Evolutionary conservation across 2,888 invertebrate genomes (phyloP).

Genomic region (Morpho deidamia): DNA sequence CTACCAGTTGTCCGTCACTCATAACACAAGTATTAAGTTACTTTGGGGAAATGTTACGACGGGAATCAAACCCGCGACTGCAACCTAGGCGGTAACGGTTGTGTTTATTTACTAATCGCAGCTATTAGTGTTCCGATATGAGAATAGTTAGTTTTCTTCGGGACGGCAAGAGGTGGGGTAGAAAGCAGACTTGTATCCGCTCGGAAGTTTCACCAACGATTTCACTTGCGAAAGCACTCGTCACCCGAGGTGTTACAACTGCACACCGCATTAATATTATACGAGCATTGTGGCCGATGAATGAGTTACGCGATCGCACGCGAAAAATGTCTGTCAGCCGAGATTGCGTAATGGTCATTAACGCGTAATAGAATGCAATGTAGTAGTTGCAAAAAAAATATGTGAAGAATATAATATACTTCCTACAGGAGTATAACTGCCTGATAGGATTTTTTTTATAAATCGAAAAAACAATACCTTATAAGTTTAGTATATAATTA

Average conservation of each 20-base stretch:
- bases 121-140: constrained; percentile 25
- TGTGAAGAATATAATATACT: too few relatives aligned
- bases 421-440: too few relatives aligned
- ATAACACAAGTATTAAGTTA: too few relatives aligned
- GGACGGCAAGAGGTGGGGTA: constrained; percentile 59
- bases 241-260: constrained; percentile 42
- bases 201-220: constrained; percentile 69
- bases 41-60: too few relatives aligned
- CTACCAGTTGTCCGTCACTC: too few relatives aligned
- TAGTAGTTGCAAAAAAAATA: too few relatives aligned
- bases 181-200: constrained; percentile 69
- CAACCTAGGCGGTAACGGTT: too few relatives aligned
- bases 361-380: too few relatives aligned
- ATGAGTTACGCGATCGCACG: background rate
- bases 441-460: too few relatives aligned
- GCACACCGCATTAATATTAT: constrained; percentile 27
- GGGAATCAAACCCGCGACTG: too few relatives aligned
- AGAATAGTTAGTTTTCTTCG: constrained; percentile 52
- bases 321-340: background rate
- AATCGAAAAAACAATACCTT: too few relatives aligned
- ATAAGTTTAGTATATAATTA: too few relatives aligned
- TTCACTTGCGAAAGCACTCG: constrained; percentile 52
- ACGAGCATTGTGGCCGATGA: constrained; percentile 13
- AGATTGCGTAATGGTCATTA: background rate
- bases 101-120: constrained; percentile 12